phyloP scores from a whole-genome alignment of 2,797 vertebrate genomes.

The Lacerta viridis region DNA sequence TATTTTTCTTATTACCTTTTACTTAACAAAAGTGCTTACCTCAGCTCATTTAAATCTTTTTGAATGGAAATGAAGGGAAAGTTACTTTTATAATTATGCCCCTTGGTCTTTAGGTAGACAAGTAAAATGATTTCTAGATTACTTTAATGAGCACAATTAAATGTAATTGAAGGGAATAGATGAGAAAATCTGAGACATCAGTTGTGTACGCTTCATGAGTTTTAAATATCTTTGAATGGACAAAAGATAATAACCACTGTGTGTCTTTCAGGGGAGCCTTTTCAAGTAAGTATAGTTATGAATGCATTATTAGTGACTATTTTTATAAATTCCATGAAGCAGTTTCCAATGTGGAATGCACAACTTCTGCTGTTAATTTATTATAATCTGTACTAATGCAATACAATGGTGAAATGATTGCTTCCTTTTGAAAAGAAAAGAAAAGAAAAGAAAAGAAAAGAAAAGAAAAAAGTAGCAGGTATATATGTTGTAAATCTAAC shows the following conservation, averaged over 20 bases:
- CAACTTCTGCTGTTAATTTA: constrained; percentile 5
- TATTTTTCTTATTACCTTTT: constrained; percentile 51
- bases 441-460: not conserved
- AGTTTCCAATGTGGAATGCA: not conserved
- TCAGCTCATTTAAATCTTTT: constrained; percentile 44
- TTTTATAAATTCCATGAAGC: constrained; percentile 20
- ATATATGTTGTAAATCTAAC: not conserved
- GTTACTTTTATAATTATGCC: constrained; percentile 43
- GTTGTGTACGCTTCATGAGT: constrained; percentile 8
- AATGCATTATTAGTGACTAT: constrained; percentile 28
- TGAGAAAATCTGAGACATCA: not conserved
- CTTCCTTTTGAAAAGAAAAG: not conserved
- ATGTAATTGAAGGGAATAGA: constrained; percentile 34
- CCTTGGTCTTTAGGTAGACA: constrained; percentile 50
- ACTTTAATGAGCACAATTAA: constrained; percentile 58
- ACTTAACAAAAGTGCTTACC: constrained; percentile 47
- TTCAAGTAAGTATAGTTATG: constrained; percentile 20
- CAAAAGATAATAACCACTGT: constrained; percentile 33
- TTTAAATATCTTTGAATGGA: constrained; percentile 21
- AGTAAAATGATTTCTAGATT: constrained; percentile 57
- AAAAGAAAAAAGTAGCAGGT: not conserved
- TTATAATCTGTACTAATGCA: not conserved
- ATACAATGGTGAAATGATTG: not conserved
- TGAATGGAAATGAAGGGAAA: constrained; percentile 49
- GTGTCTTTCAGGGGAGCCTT: not conserved